Evolutionary conservation across 2,113 vertebrate species (phyloP).

Genomic region (Pelecanus crispus): DNA sequence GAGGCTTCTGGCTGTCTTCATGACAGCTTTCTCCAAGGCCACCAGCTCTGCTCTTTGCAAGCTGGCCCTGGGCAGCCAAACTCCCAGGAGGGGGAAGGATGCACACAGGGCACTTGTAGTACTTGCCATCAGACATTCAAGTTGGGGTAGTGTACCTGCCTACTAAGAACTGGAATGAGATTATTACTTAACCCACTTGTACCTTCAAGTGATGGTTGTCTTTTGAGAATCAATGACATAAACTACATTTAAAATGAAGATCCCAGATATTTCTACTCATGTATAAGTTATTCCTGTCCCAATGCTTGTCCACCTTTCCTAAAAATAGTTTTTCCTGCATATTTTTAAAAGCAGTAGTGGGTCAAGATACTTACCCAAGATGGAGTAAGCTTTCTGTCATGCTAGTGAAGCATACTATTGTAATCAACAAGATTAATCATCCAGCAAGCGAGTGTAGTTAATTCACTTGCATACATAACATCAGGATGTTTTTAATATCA

Average conservation of each 20-base stretch:
- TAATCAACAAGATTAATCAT: background rate
- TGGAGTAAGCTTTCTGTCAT: background rate
- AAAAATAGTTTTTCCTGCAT: background rate
- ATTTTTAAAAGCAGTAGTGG: background rate
- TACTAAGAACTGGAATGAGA: background rate
- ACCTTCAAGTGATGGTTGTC: background rate
- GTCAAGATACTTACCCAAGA: background rate
- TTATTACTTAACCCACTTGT: background rate
- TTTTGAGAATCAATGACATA: background rate
- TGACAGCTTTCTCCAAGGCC: background rate
- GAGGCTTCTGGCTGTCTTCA: background rate
- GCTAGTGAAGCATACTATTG: rapidly evolving
- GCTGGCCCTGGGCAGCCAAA: background rate
- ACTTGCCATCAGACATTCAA: background rate
- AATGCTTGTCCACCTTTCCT: background rate
- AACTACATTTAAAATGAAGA: background rate
- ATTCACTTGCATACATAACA: background rate
- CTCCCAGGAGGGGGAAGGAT: background rate
- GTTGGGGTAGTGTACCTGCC: background rate
- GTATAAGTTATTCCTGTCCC: background rate
- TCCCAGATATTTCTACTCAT: background rate
- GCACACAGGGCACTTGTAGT: background rate
- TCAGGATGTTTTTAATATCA: background rate
- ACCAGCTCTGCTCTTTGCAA: background rate
- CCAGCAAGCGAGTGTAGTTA: background rate